Evolutionary conservation across 2,113 vertebrate species (phyloP), one percentile per base, ranked within the genome.

Genomic region (Planiliza haematocheilus): DNA sequence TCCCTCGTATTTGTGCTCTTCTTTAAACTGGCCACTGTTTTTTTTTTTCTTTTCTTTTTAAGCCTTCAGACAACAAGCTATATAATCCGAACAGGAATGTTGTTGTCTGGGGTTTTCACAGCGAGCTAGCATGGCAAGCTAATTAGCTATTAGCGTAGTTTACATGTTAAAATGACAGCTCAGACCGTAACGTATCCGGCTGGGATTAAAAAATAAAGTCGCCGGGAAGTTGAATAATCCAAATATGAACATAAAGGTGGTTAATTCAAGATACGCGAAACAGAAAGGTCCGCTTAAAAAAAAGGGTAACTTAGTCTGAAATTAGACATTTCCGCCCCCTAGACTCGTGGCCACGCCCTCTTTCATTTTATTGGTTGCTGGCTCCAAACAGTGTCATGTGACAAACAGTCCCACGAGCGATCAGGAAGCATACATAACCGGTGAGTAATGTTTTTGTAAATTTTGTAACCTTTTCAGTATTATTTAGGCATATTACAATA

Each of bases 101-200:
- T 67, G 56, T 79, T 53, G 59, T 59, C 46, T n/a, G 38, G 43
- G 30, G 11, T 39, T 48, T 72, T 66, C 39, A 65, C 45, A 43
- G 30, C 57, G 5, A 69, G 70, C 68, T 88, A 87, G 55, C 88
- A 82, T 87, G 58, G 64, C 73, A 71, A 46, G 79, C 81, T 88
- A 81, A 70, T n/a, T 7, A 42, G 51, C 71, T 62, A 51, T 30
- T 55, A 34, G 41, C 3, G 12, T 18, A 16, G 39, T 48, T 73
- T 39, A 45, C 48, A n/a, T 43, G 37, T 50, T 34, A 18, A 56
- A 81, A 51, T 2, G 8, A 1, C 1, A 10, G n/a, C 7, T 50
- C 18, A 13, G 10, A 0, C 8, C 1, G 7, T 4, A 3, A 50
- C 3, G 13, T 58, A 42, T 16, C 52, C 42, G 10, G 17, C 1